Conservation (phyloP, 2,888 invertebrate genomes). For the Micoletzkya japonica region DNA sequence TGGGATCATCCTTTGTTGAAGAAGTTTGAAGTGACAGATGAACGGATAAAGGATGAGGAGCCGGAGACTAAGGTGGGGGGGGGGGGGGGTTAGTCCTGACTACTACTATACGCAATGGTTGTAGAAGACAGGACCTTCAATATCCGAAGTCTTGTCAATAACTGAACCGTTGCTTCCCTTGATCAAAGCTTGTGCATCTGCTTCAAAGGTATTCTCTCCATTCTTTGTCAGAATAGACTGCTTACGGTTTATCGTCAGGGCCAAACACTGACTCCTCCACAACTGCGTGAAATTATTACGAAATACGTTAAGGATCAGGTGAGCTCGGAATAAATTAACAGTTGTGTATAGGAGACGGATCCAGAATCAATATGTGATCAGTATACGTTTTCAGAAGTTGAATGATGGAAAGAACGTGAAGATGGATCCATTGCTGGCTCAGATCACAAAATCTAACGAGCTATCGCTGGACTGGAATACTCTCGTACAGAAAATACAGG, state of each 20-base stretch:
- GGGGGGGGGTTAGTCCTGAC: too few species aligned
- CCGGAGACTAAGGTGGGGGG: conserved; percentile 24
- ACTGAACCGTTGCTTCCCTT: too few species aligned
- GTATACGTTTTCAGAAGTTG: conserved; percentile 37
- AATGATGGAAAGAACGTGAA: conserved; percentile 35
- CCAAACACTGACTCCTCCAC: conserved; percentile 15
- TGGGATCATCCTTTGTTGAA: conserved; percentile 43
- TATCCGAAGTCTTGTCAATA: too few species aligned
- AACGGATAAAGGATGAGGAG: conserved; percentile 42
- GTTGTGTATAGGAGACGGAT: too few species aligned
- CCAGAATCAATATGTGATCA: too few species aligned
- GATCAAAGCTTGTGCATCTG: too few species aligned
- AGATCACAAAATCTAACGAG: conserved; percentile 32
- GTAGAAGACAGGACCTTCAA: too few species aligned
- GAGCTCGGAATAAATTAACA: background rate
- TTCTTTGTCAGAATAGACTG: background rate
- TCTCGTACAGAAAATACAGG: conserved; percentile 42
- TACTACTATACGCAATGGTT: too few species aligned
- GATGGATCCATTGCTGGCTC: conserved; percentile 39
- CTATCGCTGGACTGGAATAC: conserved; percentile 41
- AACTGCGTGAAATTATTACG: conserved; percentile 34
- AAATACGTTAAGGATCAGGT: conserved; percentile 48
- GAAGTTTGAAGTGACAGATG: conserved; percentile 41
- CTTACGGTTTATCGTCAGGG: conserved; percentile 13
- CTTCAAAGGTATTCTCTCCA: background rate